Evolutionary conservation across 2,888 invertebrate species (phyloP), one percentile per base, ranked within the genome.

Genomic region (Pseudococcus viburni): DNA sequence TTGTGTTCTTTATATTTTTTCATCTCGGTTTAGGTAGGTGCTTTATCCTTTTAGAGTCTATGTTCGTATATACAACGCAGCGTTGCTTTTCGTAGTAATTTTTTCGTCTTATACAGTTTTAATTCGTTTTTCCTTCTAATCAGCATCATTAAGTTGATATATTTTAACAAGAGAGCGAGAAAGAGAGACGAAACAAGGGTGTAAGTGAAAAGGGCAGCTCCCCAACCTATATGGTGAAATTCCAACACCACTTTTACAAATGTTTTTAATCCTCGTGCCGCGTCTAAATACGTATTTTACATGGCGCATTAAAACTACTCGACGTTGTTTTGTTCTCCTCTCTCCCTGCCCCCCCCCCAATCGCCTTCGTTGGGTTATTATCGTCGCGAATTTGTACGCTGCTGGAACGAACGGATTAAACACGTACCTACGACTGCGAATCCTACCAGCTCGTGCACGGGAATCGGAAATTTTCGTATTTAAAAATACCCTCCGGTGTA

Each of bases 181-280:
- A 0, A 51, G 51, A 17, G 15, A 51, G 51, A 11, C 51, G 17
- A 64, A 64, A 64, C 64, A 64, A 64, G 64, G 64, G 64, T 64
- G 64, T 73, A 73, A 73, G 68, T 73, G 68, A 73, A 73, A 26
- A 73, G 68, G 11, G 26, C 64, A 19, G 19, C 68, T 12, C 33
- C 19, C 6, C 19, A n/a, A 33, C 26, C 26, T 73, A 73, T 12
- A 73, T 73, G 68, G 68, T 33, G 68, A 73, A 73, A 73, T 73
- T 73, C 33, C 68, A 12, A 33, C 26, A 73, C 68, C 68, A 73
- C 68, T 73, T 73, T 73, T 73, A 73, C 68, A 73, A 73, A 73
- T 33, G 68, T 73, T 73, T 73, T 73, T 73, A 73, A 73, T 73
- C 68, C 68, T 22, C 26, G 68, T 22, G 59, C 59, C 59, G 59